phyloP scores from a whole-genome alignment of 2,888 invertebrate genomes.

The Agriopis leucophaearia region DNA sequence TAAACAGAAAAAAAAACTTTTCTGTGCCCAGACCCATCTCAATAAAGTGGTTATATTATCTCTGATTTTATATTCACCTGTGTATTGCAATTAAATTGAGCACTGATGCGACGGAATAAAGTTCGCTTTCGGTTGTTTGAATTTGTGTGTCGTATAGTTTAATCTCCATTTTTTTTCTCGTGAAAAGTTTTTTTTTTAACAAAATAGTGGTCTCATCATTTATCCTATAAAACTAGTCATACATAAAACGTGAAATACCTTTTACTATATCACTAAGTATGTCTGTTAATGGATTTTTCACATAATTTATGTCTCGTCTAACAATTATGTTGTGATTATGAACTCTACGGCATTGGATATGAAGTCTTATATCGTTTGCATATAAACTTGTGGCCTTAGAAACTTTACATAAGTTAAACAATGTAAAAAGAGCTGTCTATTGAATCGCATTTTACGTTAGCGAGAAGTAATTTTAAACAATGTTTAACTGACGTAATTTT shows the following conservation, averaged over 20 bases:
- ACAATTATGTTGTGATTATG: conserved; percentile 35
- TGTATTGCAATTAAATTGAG: background rate
- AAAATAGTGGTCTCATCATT: conserved; percentile 26
- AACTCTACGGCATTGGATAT: conserved; percentile 35
- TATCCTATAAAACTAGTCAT: conserved; percentile 30
- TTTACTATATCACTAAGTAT: conserved; percentile 34
- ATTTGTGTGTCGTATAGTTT: background rate
- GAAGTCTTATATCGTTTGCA: conserved; percentile 8
- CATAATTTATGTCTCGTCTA: conserved; percentile 10
- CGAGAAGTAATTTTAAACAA: no score
- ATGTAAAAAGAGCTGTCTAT: no score
- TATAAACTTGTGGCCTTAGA: background rate
- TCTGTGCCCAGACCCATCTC: no score
- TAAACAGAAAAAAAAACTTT: no score
- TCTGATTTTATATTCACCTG: no score
- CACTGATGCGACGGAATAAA: background rate
- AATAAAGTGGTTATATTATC: no score
- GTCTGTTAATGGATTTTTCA: conserved; percentile 36
- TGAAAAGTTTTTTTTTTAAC: background rate
- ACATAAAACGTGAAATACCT: conserved; percentile 24
- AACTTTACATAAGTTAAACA: no score
- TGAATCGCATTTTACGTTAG: no score
- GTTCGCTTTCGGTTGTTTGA: background rate
- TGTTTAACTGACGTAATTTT: no score
- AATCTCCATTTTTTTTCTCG: background rate